These are phyloP conservation scores for Drosophila pseudoobscura DNA, from an alignment of 1,140 invertebrate genomes.

Conservation along the genomic window DNA sequence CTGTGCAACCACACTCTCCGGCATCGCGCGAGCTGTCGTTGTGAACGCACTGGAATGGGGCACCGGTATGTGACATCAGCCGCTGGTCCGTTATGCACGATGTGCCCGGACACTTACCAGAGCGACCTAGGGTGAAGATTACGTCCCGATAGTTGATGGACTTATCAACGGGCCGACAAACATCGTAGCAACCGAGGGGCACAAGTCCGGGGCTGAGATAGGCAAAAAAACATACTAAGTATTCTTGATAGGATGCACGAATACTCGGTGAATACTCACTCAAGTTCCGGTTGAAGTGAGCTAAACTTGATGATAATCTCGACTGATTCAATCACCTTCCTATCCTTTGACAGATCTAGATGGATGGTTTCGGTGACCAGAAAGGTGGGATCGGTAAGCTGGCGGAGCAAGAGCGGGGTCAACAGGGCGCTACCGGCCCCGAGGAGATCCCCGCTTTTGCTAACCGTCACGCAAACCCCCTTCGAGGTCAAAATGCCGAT, in stretches of 20 bases:
- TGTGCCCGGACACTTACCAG: conserved; percentile 18
- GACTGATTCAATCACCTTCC: not conserved
- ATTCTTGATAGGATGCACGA: not conserved
- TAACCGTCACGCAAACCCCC: conserved; percentile 44
- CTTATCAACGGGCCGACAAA: conserved; percentile 50
- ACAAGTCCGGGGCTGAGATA: conserved; percentile 23
- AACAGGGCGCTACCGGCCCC: conserved; percentile 30
- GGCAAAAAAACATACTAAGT: not conserved
- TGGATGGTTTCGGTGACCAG: conserved; percentile 18
- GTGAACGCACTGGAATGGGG: conserved; percentile 42
- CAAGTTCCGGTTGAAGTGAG: conserved; percentile 32
- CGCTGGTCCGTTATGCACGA: conserved; percentile 58
- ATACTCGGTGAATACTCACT: conserved; percentile 29
- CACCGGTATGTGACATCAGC: conserved; percentile 41
- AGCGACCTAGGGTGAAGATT: conserved; percentile 60
- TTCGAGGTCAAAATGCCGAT: conserved; percentile 32
- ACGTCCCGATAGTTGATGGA: conserved; percentile 47
- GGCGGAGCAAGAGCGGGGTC: conserved; percentile 3
- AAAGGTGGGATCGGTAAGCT: conserved; percentile 46
- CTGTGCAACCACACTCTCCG: conserved; percentile 22
- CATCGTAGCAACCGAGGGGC: conserved; percentile 50
- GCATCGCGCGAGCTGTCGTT: conserved; percentile 1
- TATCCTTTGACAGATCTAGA: conserved; percentile 11
- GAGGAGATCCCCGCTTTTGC: not conserved
- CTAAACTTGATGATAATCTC: conserved; percentile 33